phyloP scores from a whole-genome alignment of 2,113 vertebrate species.

The Erythrocercus mccallii region DNA sequence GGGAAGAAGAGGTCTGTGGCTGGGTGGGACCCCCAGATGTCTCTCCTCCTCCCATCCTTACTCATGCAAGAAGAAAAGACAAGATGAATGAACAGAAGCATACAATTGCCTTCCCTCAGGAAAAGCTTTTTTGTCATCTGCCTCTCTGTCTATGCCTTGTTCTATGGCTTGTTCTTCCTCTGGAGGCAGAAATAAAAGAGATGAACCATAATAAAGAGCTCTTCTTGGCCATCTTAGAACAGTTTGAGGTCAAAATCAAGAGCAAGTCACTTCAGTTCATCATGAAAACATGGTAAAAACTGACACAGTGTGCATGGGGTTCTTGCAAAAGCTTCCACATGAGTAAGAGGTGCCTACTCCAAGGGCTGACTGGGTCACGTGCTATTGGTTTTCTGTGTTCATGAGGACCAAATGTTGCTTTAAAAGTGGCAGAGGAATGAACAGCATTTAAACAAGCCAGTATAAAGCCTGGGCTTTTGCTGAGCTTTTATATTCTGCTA shows the following conservation, averaged over 20 bases:
- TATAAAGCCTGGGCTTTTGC: conserved; percentile 9
- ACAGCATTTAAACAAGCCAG: background rate
- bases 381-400: background rate
- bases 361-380: background rate
- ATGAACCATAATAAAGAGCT: background rate
- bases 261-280: background rate
- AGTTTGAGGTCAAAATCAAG: background rate
- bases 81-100: background rate
- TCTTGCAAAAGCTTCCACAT: background rate
- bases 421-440: background rate
- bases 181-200: background rate
- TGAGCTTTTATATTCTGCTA: conserved; percentile 29
- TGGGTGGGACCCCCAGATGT: background rate
- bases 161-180: background rate
- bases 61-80: background rate
- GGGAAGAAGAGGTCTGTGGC: background rate
- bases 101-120: background rate
- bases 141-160: background rate
- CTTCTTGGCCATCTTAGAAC: background rate
- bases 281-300: background rate
- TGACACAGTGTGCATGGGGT: background rate
- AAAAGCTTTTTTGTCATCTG: background rate
- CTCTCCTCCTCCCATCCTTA: background rate
- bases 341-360: background rate
- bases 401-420: conserved; percentile 5